Evolutionary conservation across 1,140 invertebrate genomes (phyloP).

Genomic region (Diuraphis noxia): DNA sequence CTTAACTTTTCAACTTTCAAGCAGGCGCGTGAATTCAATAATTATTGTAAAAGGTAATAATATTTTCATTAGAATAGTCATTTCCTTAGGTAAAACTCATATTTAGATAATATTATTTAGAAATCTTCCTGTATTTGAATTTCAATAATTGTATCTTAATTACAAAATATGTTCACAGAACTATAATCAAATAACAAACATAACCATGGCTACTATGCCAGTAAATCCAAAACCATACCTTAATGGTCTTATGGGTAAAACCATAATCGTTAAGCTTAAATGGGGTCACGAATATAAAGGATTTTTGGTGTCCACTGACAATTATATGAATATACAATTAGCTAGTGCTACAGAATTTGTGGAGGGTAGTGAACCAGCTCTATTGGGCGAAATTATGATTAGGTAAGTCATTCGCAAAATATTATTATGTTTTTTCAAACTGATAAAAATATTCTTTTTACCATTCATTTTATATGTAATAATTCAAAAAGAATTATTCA

Average conservation of each 20-base stretch:
- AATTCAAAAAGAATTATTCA: too few species aligned
- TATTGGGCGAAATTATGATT: slow-evolving; percentile 96
- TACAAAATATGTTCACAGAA: not conserved
- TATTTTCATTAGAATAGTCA: not conserved
- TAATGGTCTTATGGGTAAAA: slow-evolving; percentile 96
- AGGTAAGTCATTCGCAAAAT: slow-evolving; percentile 90
- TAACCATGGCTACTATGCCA: slow-evolving; percentile 77
- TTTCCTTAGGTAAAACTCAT: not conserved
- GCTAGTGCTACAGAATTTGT: slow-evolving; percentile 99
- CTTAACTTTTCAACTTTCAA: too few species aligned
- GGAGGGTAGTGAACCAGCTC: slow-evolving; percentile 87
- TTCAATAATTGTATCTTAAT: not conserved
- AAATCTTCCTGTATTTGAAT: not conserved
- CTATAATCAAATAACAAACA: not conserved
- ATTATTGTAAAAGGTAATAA: not conserved
- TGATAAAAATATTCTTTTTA: not conserved
- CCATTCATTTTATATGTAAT: too few species aligned
- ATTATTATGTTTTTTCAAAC: not conserved
- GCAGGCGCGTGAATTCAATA: not conserved
- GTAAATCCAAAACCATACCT: slow-evolving; percentile 99
- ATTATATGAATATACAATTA: slow-evolving; percentile 98
- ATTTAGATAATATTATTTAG: not conserved
- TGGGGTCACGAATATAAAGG: slow-evolving; percentile 99
- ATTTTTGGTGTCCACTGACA: slow-evolving; percentile 94
- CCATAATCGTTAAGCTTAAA: slow-evolving; percentile 96